Evolutionary conservation across 2,113 vertebrate genomes (phyloP).

Genomic region (Protomyctophum bolini): DNA sequence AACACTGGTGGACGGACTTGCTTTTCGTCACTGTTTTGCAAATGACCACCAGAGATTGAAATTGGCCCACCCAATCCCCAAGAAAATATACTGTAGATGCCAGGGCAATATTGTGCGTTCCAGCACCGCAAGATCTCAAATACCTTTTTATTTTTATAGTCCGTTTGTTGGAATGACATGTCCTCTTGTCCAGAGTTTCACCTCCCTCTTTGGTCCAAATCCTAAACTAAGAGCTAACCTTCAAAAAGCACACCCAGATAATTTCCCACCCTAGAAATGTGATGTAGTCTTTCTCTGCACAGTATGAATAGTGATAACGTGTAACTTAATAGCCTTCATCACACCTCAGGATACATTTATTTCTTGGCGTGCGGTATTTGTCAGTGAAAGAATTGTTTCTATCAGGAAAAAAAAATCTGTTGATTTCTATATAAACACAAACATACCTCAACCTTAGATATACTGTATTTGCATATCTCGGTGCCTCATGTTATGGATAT

Average conservation of each 20-base stretch:
- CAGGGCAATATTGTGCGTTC: background rate
- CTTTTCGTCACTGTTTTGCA: constrained; percentile 46
- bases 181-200: constrained; percentile 17
- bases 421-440: constrained; percentile 9
- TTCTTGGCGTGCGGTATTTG: constrained; percentile 31
- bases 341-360: constrained; percentile 52
- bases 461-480: constrained; percentile 9
- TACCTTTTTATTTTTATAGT: constrained; percentile 7
- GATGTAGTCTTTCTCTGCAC: background rate
- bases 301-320: background rate
- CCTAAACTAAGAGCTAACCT: constrained; percentile 6
- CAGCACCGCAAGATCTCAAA: constrained; percentile 22
- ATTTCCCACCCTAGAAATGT: constrained; percentile 4
- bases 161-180: background rate
- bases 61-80: constrained; percentile 6
- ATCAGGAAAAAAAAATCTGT: constrained; percentile 5
- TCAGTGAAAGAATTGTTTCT: constrained; percentile 28
- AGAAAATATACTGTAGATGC: constrained; percentile 4
- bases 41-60: constrained; percentile 36
- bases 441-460: constrained; percentile 59
- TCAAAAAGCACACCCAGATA: background rate
- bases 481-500: constrained; percentile 39
- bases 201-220: constrained; percentile 7
- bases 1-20: background rate
- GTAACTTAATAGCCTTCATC: constrained; percentile 48